Percentiles rank a stretch among this genome's conserved stretches.
Conservation (phyloP, 2,113 vertebrate genomes). For the Ochotona princeps region DNA sequence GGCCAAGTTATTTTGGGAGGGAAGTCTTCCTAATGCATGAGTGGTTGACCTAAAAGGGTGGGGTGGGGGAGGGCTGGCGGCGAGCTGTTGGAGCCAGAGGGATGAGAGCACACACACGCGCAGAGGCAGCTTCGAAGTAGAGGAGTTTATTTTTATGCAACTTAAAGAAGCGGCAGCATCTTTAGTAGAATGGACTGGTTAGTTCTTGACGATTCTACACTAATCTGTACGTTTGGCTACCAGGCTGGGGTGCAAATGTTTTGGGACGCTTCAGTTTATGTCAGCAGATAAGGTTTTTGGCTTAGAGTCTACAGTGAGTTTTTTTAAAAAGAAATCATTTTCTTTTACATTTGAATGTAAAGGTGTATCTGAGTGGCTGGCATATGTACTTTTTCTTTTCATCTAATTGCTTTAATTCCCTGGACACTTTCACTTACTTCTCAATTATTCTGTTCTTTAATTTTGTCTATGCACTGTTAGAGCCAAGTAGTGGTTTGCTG, state of each 20-base stretch:
- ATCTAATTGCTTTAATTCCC: conserved; percentile 79
- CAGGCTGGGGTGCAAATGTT: conserved; percentile 22
- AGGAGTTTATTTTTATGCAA: conserved; percentile 84
- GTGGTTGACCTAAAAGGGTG: conserved; percentile 85
- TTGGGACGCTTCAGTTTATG: conserved; percentile 60
- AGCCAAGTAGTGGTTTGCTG: conserved; percentile 66
- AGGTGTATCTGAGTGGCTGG: conserved; percentile 78
- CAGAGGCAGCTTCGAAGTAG: conserved; percentile 78
- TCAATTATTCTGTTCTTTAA: conserved; percentile 74
- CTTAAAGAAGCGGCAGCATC: conserved; percentile 79
- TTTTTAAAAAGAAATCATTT: conserved; percentile 70
- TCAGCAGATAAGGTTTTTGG: conserved; percentile 71
- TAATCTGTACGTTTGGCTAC: conserved; percentile 49
- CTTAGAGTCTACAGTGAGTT: conserved; percentile 68
- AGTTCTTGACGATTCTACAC: conserved; percentile 63
- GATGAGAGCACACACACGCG: conserved; percentile 70
- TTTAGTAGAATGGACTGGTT: conserved; percentile 53
- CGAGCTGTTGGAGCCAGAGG: conserved; percentile 71
- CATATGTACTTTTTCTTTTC: conserved; percentile 63
- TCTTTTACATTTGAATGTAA: conserved; percentile 54
- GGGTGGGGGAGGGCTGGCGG: not conserved
- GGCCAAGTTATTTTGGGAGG: conserved; percentile 88
- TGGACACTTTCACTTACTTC: conserved; percentile 74
- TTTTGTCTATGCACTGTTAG: conserved; percentile 21
- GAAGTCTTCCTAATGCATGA: conserved; percentile 86